phyloP scores from a whole-genome alignment of 2,797 vertebrate species.

The Poecilia picta region DNA sequence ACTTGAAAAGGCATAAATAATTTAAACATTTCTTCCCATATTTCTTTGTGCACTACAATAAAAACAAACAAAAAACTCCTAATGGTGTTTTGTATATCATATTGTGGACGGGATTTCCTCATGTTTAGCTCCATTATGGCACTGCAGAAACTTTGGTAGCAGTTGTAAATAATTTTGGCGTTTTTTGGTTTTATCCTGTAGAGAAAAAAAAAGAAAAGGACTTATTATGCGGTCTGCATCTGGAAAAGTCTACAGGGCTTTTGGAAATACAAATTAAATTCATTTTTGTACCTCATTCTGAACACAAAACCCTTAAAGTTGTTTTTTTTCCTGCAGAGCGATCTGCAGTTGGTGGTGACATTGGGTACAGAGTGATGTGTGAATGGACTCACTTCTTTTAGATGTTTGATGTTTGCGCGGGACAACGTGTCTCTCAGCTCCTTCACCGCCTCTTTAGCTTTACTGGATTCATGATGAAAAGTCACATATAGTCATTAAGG shows the following conservation, averaged over 20 bases:
- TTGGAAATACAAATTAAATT: not conserved
- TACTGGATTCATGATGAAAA: conserved; percentile 73
- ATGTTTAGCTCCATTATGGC: conserved; percentile 34
- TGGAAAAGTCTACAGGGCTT: not conserved
- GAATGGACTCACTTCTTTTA: conserved; percentile 84
- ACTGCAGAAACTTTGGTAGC: conserved; percentile 81
- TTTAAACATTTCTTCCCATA: not conserved
- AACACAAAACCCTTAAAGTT: not conserved
- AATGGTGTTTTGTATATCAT: not conserved
- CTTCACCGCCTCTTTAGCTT: conserved; percentile 84
- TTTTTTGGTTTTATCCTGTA: conserved; percentile 88
- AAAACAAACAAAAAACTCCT: not conserved
- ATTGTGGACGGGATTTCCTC: not conserved
- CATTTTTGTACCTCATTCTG: not conserved
- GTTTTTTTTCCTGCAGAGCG: not conserved
- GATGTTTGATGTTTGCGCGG: conserved; percentile 66
- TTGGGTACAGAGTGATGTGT: not conserved
- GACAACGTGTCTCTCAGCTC: conserved; percentile 85
- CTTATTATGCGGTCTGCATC: not conserved
- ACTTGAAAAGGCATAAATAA: not conserved
- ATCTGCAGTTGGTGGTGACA: not conserved
- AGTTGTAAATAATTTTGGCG: conserved; percentile 85
- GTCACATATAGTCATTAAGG: not conserved
- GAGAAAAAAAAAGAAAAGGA: not conserved
- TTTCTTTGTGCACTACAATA: not conserved